phyloP scores from a whole-genome alignment of 2,113 vertebrate genomes.

The Anhinga anhinga region DNA sequence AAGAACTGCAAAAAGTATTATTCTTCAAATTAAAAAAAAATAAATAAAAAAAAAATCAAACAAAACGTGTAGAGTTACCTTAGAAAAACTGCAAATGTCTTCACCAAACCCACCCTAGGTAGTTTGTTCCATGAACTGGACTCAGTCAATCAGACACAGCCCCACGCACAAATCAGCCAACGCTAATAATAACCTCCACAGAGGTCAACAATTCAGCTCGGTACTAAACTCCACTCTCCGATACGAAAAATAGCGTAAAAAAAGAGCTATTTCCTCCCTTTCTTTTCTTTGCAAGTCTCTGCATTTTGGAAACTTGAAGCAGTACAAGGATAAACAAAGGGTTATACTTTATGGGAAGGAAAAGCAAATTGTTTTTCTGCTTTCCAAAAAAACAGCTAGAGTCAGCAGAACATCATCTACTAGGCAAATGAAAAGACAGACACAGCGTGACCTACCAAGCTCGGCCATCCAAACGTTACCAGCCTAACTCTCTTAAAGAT shows the following conservation, averaged over 20 bases:
- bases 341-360: conserved; percentile 57
- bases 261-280: conserved; percentile 49
- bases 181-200: conserved; percentile 18
- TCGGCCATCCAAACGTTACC: conserved; percentile 70
- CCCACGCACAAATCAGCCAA: not conserved
- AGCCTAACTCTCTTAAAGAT: conserved; percentile 77
- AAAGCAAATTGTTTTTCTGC: conserved; percentile 66
- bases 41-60: not conserved
- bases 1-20: not conserved
- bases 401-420: conserved; percentile 70
- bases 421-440: conserved; percentile 35
- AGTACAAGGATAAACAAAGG: conserved; percentile 69
- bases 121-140: not conserved
- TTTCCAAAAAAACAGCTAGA: conserved; percentile 61
- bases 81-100: not conserved
- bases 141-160: not conserved
- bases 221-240: not conserved
- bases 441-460: conserved; percentile 63
- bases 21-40: not conserved
- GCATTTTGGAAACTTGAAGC: conserved; percentile 39
- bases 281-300: conserved; percentile 47
- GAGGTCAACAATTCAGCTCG: conserved; percentile 1
- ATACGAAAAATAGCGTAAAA: not conserved
- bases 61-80: not conserved
- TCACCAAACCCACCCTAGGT: not conserved